phyloP scores from a whole-genome alignment of 2,888 invertebrate genomes.

The Prosapia bicincta region DNA sequence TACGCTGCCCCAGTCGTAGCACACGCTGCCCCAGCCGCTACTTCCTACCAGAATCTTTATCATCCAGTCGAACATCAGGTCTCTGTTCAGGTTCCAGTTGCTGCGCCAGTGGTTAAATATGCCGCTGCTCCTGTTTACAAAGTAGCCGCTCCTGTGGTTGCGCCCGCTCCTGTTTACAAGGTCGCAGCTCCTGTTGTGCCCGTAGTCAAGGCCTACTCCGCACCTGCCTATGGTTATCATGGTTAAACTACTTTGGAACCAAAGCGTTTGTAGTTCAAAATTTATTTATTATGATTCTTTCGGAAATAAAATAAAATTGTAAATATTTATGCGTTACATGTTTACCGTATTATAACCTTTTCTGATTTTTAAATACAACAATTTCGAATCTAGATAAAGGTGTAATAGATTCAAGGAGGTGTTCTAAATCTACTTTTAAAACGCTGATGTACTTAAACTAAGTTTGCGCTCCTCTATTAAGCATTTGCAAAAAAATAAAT shows the following conservation, averaged over 20 bases:
- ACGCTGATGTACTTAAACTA: too few relatives aligned
- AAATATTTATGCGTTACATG: too few relatives aligned
- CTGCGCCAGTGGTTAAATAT: not conserved
- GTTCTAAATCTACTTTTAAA: too few relatives aligned
- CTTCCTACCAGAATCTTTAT: not conserved
- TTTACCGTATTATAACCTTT: too few relatives aligned
- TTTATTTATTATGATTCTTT: not conserved
- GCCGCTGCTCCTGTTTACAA: not conserved
- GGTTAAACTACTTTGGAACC: not conserved
- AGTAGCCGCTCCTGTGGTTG: not conserved
- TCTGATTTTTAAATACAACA: too few relatives aligned
- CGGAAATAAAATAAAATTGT: not conserved
- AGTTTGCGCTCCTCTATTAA: too few relatives aligned
- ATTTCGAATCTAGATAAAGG: too few relatives aligned
- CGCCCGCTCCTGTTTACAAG: not conserved
- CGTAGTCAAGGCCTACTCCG: not conserved
- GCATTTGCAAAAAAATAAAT: too few relatives aligned
- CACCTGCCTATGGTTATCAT: not conserved
- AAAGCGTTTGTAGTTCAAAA: too few relatives aligned
- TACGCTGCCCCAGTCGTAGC: not conserved
- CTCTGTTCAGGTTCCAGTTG: not conserved
- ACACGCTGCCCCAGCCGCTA: conserved; percentile 1
- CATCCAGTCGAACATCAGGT: not conserved
- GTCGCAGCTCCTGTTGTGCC: not conserved
- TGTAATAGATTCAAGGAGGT: too few relatives aligned